Evolutionary conservation across 2,113 vertebrate genomes (phyloP).

Genomic region (Balaeniceps rex): DNA sequence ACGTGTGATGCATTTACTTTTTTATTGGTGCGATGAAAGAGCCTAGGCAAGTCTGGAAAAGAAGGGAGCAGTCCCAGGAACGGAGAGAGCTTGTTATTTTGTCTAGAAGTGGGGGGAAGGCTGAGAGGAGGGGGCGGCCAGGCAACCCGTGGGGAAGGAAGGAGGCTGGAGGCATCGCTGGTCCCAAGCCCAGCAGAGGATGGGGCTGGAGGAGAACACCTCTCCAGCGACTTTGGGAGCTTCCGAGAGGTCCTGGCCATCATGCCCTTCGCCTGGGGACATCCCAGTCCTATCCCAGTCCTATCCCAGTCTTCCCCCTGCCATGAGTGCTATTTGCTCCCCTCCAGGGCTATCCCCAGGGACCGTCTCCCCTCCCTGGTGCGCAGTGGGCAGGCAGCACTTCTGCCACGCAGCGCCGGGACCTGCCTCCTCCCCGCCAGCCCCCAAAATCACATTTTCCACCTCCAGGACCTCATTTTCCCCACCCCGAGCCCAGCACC

Average conservation of each 20-base stretch:
- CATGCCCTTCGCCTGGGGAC: background rate
- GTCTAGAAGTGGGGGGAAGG: background rate
- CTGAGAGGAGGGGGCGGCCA: background rate
- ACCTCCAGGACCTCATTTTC: background rate
- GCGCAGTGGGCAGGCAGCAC: background rate
- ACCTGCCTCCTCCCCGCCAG: background rate
- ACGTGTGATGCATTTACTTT: slow-evolving; percentile 21
- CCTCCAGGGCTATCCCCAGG: background rate
- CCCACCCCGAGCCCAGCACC: background rate
- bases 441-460: background rate
- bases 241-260: background rate
- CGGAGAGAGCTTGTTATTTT: slow-evolving; percentile 32
- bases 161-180: background rate
- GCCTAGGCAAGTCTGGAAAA: slow-evolving; percentile 49
- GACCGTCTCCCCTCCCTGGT: background rate
- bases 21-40: slow-evolving; percentile 59
- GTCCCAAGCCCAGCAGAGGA: background rate
- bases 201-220: fast-evolving
- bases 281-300: background rate
- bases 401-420: background rate
- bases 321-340: background rate
- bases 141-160: background rate
- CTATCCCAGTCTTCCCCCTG: background rate
- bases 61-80: background rate
- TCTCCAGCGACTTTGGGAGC: background rate